Evolutionary conservation across 2,797 vertebrate genomes (phyloP).

Genomic region (Diplodus sargus): DNA sequence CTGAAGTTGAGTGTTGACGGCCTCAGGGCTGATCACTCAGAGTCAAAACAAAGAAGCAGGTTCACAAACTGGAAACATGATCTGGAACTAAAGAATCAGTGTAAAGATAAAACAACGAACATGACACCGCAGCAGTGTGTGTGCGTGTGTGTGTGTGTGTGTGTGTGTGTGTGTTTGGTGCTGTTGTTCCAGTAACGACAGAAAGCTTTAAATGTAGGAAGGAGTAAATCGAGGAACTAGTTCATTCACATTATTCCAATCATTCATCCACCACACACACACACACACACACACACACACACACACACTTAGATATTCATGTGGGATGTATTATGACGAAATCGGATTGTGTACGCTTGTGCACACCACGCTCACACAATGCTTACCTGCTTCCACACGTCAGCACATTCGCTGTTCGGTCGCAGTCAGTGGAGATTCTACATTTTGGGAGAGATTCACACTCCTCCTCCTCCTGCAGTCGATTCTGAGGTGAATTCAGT

Average conservation of each 20-base stretch:
- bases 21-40: neutral
- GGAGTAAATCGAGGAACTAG: slow-evolving; percentile 22
- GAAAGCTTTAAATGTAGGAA: slow-evolving; percentile 23
- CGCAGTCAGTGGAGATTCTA: slow-evolving; percentile 33
- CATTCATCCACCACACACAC: slow-evolving; percentile 32
- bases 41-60: slow-evolving; percentile 33
- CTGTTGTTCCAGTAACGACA: slow-evolving; percentile 26
- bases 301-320: slow-evolving; percentile 55
- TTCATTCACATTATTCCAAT: slow-evolving; percentile 62
- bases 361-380: slow-evolving; percentile 36
- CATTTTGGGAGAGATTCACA: slow-evolving; percentile 30
- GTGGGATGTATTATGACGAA: slow-evolving; percentile 50
- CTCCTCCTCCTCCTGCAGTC: slow-evolving; percentile 9
- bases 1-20: slow-evolving; percentile 9
- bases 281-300: neutral
- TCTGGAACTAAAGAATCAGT: neutral
- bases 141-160: slow-evolving; percentile 3
- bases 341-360: slow-evolving; percentile 47
- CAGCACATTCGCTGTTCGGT: slow-evolving; percentile 50
- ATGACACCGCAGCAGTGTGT: neutral
- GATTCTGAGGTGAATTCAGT: slow-evolving; percentile 11
- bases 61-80: slow-evolving; percentile 26
- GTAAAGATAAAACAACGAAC: neutral
- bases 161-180: slow-evolving; percentile 5
- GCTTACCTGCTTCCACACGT: slow-evolving; percentile 40